Evolutionary conservation across 2,113 vertebrate genomes (phyloP).

Genomic region (Myrmophylax atrothorax): DNA sequence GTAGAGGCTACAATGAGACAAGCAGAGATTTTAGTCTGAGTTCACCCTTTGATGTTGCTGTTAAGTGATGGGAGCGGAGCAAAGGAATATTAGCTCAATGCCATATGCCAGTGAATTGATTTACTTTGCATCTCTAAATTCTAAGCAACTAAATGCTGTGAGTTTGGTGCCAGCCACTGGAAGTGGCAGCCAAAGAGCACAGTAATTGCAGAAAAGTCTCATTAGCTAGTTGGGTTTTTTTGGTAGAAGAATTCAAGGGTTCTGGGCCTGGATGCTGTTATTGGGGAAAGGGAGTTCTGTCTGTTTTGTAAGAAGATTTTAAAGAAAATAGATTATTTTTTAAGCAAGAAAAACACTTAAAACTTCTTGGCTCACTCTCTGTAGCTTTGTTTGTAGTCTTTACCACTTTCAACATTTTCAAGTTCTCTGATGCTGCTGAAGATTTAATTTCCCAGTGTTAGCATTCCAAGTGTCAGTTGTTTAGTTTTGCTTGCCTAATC

Average conservation of each 20-base stretch:
- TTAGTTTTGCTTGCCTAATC: constrained; percentile 5
- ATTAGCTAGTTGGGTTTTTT: not conserved
- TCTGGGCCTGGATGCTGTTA: not conserved
- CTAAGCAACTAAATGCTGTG: not conserved
- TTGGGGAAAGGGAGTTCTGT: not conserved
- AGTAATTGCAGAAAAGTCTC: not conserved
- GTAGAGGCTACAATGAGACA: not conserved
- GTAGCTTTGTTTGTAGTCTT: not conserved
- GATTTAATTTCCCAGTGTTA: not conserved
- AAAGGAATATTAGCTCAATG: not conserved
- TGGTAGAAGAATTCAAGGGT: not conserved
- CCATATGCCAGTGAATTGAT: not conserved
- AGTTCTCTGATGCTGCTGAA: not conserved
- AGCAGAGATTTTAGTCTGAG: not conserved
- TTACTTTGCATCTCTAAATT: not conserved
- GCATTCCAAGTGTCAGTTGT: not conserved
- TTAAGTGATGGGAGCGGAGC: not conserved
- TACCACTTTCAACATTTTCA: not conserved
- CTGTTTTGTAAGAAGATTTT: not conserved
- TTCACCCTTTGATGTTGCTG: not conserved
- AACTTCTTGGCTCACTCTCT: not conserved
- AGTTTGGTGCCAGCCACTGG: not conserved
- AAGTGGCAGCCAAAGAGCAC: not conserved
- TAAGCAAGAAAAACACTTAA: not conserved
- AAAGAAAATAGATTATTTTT: not conserved